Percentiles rank a stretch among this genome's conserved stretches.
These are phyloP conservation scores for Parazoanthus darwini DNA, from an alignment of 92 coral and sea anemone species.

Conservation along the genomic window DNA sequence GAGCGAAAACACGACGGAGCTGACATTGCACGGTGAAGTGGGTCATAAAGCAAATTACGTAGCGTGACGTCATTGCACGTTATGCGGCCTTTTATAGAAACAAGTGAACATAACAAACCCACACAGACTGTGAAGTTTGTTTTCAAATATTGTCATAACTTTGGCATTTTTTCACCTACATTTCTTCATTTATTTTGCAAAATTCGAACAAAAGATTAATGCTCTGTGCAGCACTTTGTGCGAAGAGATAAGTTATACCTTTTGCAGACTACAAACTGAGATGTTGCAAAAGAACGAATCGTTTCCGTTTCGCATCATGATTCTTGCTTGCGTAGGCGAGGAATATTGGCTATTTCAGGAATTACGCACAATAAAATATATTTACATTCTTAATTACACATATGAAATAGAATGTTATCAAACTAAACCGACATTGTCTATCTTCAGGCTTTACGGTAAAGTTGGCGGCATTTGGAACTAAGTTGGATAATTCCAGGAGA, in stretches of 20 bases:
- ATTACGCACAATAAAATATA: conserved; percentile 14
- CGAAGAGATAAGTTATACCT: not conserved
- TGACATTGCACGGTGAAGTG: not conserved
- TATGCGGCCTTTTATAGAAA: not conserved
- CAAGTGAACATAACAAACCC: not conserved
- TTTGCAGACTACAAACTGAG: not conserved
- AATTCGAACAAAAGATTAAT: not conserved
- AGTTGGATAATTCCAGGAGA: not conserved
- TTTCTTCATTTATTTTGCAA: not conserved
- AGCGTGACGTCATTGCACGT: not conserved
- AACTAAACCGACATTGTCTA: not conserved
- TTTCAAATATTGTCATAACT: not conserved
- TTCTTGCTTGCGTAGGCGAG: conserved; percentile 20
- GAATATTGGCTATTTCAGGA: conserved; percentile 26
- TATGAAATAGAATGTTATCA: not conserved
- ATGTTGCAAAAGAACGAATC: not conserved
- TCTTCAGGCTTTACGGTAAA: not conserved
- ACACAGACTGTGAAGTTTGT: not conserved
- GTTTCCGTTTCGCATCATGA: not conserved
- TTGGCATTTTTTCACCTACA: not conserved
- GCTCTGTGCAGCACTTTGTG: not conserved
- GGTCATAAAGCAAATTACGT: not conserved
- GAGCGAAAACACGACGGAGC: not conserved
- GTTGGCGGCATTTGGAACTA: not conserved
- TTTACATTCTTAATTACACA: conserved; percentile 19